Evolutionary conservation across 2,797 vertebrate genomes (phyloP), one percentile per base, ranked within the genome.

Genomic region (Cryptoprocta ferox): DNA sequence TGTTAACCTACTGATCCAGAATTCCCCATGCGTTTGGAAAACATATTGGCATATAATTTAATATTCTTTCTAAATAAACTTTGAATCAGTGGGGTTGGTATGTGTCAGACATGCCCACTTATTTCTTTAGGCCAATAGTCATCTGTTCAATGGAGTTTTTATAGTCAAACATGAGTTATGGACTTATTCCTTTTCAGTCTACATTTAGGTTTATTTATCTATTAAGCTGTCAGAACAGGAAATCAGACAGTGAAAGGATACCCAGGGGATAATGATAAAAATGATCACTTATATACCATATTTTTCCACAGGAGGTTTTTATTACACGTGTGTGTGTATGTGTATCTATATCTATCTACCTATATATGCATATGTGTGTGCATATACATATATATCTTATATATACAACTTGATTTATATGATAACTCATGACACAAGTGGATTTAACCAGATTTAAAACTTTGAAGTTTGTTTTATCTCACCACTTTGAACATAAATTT

Each of bases 21-120:
- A 61, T 96, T 91, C 78, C 28, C 66, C 32, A 50, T 97, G 94
- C 97, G 92, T 91, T 97, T 93, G 80, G 95, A 93, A 98, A 98
- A 97, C 80, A 18, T 63, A n/a, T 66, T 97, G 18, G 56, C 75
- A 78, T 96, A 71, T 83, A 96, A 94, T 84, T 90, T 93, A 92
- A 95, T 91, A 76, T 92, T 75, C 81, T 97, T 97, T 94, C 76
- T 70, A 82, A 98, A 50, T 76, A 97, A 97, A 96, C 56, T 68
- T 89, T 91, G 79, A 96, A 50, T 97, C 86, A 97, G 28, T 96
- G 90, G 83, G 82, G 91, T 98, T 98, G 82, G 59, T 84, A 92
- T 50, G 65, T 97, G 92, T 93, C 76, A 88, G n/a, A 73, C 73
- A 95, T 91, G 35, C 32, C 78, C 96, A 24, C 56, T 96, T 96